phyloP scores from a whole-genome alignment of 1,140 invertebrate species.

The Anastrepha ludens region DNA sequence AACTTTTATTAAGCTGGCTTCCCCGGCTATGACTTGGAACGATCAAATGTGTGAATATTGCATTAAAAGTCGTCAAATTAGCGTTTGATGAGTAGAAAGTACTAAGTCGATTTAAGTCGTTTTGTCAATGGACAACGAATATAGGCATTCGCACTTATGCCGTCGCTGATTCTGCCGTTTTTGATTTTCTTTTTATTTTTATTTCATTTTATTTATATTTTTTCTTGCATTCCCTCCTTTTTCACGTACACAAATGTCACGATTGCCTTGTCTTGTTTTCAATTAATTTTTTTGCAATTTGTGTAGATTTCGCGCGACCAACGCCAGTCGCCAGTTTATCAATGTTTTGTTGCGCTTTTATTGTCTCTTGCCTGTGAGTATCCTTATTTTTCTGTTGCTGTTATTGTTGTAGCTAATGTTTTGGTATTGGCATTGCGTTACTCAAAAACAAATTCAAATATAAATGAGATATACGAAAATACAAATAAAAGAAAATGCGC shows the following conservation, averaged over 20 bases:
- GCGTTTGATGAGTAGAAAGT: no score
- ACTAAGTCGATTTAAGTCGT: no score
- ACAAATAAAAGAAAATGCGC: neutral
- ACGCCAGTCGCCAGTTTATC: conserved; percentile 4
- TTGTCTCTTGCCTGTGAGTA: neutral
- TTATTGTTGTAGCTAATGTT: neutral
- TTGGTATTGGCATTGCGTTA: neutral
- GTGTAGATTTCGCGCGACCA: conserved; percentile 25
- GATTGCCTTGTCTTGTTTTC: conserved; percentile 52
- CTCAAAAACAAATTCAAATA: neutral
- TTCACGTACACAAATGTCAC: conserved; percentile 27
- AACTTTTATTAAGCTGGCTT: no score
- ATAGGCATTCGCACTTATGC: neutral
- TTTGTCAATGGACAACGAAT: neutral
- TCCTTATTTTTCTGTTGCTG: neutral
- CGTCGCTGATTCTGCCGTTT: neutral
- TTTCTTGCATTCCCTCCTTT: neutral
- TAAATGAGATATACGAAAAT: neutral
- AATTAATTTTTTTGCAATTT: conserved; percentile 43
- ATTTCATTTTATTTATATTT: neutral
- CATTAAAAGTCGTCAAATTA: no score
- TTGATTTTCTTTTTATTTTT: neutral
- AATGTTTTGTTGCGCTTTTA: conserved; percentile 1
- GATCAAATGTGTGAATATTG: no score
- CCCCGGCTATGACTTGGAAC: no score